A percentile compares a stretch with the other conserved stretches of the same genome.
Evolutionary conservation across 2,888 invertebrate species (phyloP).

Genomic region (Leucophenga montana): DNA sequence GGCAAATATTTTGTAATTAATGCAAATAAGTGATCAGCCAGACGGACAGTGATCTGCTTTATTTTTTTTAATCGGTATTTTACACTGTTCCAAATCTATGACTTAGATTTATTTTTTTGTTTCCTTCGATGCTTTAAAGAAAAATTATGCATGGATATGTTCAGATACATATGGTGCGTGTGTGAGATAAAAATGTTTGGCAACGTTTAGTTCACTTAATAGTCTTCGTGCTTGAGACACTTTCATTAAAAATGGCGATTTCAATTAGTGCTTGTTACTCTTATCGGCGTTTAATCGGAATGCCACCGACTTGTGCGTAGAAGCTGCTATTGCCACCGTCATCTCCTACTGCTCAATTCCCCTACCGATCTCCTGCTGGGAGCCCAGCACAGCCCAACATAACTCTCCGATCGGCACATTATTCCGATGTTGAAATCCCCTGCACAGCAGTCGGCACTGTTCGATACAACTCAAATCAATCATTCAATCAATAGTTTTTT

Average conservation of each 20-base stretch:
- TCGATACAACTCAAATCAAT: constrained; percentile 21
- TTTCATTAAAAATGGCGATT: constrained; percentile 55
- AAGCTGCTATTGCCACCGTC: too few species aligned
- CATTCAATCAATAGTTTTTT: constrained; percentile 57
- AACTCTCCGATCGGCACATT: neutral
- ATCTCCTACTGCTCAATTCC: too few species aligned
- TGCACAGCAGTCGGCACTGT: neutral
- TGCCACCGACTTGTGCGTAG: constrained; percentile 55
- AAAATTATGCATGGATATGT: too few species aligned
- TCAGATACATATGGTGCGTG: too few species aligned
- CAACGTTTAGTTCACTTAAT: neutral
- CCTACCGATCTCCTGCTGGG: constrained; percentile 18
- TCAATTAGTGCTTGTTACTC: constrained; percentile 62
- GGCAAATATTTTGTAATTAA: neutral
- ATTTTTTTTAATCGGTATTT: too few species aligned
- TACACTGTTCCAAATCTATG: constrained; percentile 18
- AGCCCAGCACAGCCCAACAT: constrained; percentile 12
- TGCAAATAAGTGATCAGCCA: neutral
- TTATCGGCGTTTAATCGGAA: constrained; percentile 38
- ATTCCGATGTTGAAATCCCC: constrained; percentile 33
- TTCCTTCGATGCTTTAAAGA: too few species aligned
- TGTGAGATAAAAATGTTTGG: neutral
- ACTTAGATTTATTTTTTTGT: too few species aligned
- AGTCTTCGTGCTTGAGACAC: neutral
- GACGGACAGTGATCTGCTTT: too few species aligned